These are phyloP conservation scores for Neodiprion fabricii DNA, from an alignment of 1,140 invertebrate species.

Conservation along the genomic window DNA sequence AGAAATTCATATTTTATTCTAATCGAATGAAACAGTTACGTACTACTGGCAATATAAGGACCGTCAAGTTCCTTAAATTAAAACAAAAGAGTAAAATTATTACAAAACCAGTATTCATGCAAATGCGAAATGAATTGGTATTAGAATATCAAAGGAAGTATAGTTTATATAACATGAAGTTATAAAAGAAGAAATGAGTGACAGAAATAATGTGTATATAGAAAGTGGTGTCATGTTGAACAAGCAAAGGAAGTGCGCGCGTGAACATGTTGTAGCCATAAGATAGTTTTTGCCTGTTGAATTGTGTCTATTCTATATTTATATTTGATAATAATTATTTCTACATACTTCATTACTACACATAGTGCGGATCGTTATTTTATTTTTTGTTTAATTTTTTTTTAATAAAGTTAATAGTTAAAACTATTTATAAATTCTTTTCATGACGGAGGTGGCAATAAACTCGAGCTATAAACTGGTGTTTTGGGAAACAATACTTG, in stretches of 20 bases:
- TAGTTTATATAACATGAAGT: slow-evolving; percentile 11
- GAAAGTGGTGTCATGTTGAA: slow-evolving; percentile 38
- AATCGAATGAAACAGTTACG: slow-evolving; percentile 8
- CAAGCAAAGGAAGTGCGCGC: slow-evolving; percentile 29
- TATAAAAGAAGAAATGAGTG: slow-evolving; percentile 21
- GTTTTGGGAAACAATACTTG: too few relatives aligned
- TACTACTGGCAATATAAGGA: not conserved
- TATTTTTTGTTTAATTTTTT: slow-evolving; percentile 20
- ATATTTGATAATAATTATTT: slow-evolving; percentile 53
- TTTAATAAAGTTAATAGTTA: slow-evolving; percentile 25
- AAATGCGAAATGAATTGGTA: slow-evolving; percentile 44
- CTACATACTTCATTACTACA: slow-evolving; percentile 43
- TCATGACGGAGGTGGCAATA: slow-evolving; percentile 13
- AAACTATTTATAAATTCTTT: slow-evolving; percentile 28
- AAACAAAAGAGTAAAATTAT: slow-evolving; percentile 27
- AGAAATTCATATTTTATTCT: slow-evolving; percentile 2
- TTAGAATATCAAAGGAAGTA: slow-evolving; percentile 29
- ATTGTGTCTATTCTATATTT: slow-evolving; percentile 55
- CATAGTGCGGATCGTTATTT: slow-evolving; percentile 34
- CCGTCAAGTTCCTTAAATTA: not conserved
- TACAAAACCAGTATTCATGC: slow-evolving; percentile 43
- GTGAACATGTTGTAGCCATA: slow-evolving; percentile 22
- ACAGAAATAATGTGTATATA: slow-evolving; percentile 43
- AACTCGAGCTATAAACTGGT: not conserved
- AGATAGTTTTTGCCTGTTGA: slow-evolving; percentile 53